Conservation (phyloP, 1,140 invertebrate genomes). For the Macrosteles quadrilineatus region DNA sequence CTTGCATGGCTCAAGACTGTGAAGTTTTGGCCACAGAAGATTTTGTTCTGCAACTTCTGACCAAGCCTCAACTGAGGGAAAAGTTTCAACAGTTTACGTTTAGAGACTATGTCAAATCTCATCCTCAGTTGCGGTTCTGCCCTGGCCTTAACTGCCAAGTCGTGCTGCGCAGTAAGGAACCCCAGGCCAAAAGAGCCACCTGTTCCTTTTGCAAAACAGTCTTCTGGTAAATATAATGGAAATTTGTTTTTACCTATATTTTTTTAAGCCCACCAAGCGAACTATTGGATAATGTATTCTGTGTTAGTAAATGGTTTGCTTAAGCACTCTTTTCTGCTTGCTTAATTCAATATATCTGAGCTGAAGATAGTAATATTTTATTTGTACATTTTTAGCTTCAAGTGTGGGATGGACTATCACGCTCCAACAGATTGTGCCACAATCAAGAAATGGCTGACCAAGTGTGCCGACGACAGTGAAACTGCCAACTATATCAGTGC, state of each 20-base stretch:
- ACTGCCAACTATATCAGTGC: slow-evolving; percentile 99
- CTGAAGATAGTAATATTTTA: too few relatives aligned
- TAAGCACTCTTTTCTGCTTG: too few relatives aligned
- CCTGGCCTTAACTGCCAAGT: slow-evolving; percentile 95
- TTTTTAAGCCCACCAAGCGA: too few relatives aligned
- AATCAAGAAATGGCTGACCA: slow-evolving; percentile 97
- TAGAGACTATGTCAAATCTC: slow-evolving; percentile 93
- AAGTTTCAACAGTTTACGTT: slow-evolving; percentile 96
- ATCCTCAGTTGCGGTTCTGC: slow-evolving; percentile 90
- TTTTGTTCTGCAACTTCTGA: slow-evolving; percentile 86
- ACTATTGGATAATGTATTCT: too few relatives aligned
- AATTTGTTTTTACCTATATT: too few relatives aligned
- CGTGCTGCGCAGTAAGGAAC: slow-evolving; percentile 73
- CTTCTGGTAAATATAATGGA: slow-evolving; percentile 70
- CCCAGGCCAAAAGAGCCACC: slow-evolving; percentile 75
- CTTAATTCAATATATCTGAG: too few relatives aligned
- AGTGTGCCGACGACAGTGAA: slow-evolving; percentile 99
- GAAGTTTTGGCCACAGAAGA: slow-evolving; percentile 91
- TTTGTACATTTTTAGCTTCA: slow-evolving; percentile 63
- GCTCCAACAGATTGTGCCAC: slow-evolving; percentile 96
- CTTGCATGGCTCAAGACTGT: slow-evolving; percentile 96
- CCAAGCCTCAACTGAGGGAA: slow-evolving; percentile 76
- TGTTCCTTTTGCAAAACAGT: slow-evolving; percentile 76
- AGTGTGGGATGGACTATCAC: slow-evolving; percentile 96
- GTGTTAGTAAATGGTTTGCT: too few relatives aligned